Evolutionary conservation across 1,140 invertebrate genomes (phyloP), one percentile per base, ranked within the genome.

Genomic region (Octopus sinensis): DNA sequence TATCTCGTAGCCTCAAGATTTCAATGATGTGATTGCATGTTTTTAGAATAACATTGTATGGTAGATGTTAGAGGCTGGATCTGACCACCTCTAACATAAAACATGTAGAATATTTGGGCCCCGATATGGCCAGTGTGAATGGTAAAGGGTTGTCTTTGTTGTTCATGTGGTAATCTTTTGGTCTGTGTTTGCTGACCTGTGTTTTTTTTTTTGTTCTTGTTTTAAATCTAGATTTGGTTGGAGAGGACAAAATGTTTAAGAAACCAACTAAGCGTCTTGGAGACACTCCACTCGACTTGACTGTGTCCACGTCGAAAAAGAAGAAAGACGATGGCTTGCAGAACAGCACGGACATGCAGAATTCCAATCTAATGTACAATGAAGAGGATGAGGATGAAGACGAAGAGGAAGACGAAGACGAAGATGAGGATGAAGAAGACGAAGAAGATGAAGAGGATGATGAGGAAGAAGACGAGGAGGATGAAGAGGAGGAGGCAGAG

Each of bases 381-480:
- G 68, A 73, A 12, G 68, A 73, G 5, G 68, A 73, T 12, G 68
- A 84, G 68, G 81, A 86, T 10, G 81, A 80, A 54, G 82, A 86
- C 68, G 82, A 83, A n/a, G 56, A 80, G 82, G 81, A 80, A 54
- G 82, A 86, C 68, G 82, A 83, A n/a, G 56, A 80, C 81, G 85
- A 83, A 84, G 84, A 62, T 82, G 83, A 83, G 83, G 79, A 56
- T 51, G 51, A 88, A 86, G 82, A 90, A 89, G 79, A 92, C 91
- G 87, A 87, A 90, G 30, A 54, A 9, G 75, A 76, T 80, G 80
- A 80, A 52, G 62, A 6, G 43, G 54, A 78, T 43, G 76, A 76
- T 5, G 68, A 17, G 12, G 92, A 10, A 87, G 89, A 53, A 88
- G 53, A 86, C 80, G 52, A 79, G 51, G 88, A 88, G 73, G 88